Evolutionary conservation across 2,888 invertebrate genomes (phyloP).

Genomic region (Gonocerus acuteangulatus): DNA sequence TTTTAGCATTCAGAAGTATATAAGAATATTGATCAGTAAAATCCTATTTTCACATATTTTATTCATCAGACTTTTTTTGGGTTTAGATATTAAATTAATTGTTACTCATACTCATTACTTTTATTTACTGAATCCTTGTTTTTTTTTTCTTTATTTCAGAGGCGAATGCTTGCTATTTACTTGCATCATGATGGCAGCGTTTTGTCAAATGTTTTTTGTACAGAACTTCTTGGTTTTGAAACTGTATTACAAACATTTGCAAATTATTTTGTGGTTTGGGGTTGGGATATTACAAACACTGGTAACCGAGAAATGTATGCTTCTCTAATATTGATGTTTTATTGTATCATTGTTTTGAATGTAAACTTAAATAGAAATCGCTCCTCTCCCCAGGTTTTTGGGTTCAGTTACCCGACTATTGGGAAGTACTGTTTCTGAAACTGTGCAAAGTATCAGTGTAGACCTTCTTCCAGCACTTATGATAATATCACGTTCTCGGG

Average conservation of each 20-base stretch:
- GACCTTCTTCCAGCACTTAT: constrained; percentile 84
- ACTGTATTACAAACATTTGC: constrained; percentile 82
- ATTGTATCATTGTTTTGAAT: no score
- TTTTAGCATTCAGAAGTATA: no score
- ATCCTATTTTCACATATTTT: no score
- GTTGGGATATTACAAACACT: constrained; percentile 91
- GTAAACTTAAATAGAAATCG: no score
- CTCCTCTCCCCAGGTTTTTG: constrained; percentile 11
- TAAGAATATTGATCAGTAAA: no score
- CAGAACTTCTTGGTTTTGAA: constrained; percentile 84
- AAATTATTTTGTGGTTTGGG: constrained; percentile 87
- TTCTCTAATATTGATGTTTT: no score
- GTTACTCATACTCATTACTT: no score
- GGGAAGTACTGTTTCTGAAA: constrained; percentile 15
- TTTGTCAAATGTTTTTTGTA: constrained; percentile 93
- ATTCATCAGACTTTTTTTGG: no score
- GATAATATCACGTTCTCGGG: constrained; percentile 79
- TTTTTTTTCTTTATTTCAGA: constrained; percentile 6
- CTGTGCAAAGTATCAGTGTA: constrained; percentile 62
- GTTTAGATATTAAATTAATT: no score
- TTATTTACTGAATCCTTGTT: no score
- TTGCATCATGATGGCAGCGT: constrained; percentile 94
- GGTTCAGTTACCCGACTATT: constrained; percentile 8
- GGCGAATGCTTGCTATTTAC: constrained; percentile 84
- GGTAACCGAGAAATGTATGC: constrained; percentile 70